Base-by-base conservation (phyloP, 2,888 invertebrate genomes). In the Hedya salicella region DNA sequence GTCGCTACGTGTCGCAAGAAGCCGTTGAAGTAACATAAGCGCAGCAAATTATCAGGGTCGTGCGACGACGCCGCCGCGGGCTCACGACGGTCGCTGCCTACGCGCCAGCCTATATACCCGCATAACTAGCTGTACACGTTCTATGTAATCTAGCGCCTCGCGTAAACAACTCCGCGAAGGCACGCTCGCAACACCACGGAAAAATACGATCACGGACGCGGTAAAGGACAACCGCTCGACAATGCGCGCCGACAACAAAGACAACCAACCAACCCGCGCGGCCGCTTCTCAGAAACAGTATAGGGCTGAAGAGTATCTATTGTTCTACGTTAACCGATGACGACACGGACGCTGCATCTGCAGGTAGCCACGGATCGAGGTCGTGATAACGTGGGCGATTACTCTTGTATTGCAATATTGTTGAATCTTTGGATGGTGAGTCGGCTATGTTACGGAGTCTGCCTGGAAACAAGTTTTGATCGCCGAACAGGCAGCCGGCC, bases 1-100 rank as follows among this genome's bases (percentile, higher is more conserved):
- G 83, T 73, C 81, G 75, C 81, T 78, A 79, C 77, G 83, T 88
- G 89, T 87, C 85, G 88, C 82, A 90, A 91, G 91, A 91, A 91
- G 91, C 91, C 91, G 86, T 91, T 89, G 89, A 91, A 91, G 89
- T 89, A 90, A 88, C 88, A 84, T 89, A 88, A 89, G 90, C 88
- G 88, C 89, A 90, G 91, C 86, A 89, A 89, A 89, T 89, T 88
- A 91, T 89, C 91, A 91, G 89, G 90, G 91, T 84, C 90, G 88
- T 81, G 80, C 86, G 86, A 82, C 86, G 87, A 77, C 85, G 86
- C 75, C 83, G 85, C 79, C 81, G 80, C 80, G 82, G 80, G 83
- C 78, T 84, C 82, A 79, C 85, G 85, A 79, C 77, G 75, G 80
- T 72, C 81, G 82, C 85, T 83, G 83, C 88, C 87, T 88, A 87